A percentile compares a stretch with the other conserved stretches of the same genome.
Conservation (phyloP, 2,113 vertebrate species). For the Tragelaphus strepsiceros region DNA sequence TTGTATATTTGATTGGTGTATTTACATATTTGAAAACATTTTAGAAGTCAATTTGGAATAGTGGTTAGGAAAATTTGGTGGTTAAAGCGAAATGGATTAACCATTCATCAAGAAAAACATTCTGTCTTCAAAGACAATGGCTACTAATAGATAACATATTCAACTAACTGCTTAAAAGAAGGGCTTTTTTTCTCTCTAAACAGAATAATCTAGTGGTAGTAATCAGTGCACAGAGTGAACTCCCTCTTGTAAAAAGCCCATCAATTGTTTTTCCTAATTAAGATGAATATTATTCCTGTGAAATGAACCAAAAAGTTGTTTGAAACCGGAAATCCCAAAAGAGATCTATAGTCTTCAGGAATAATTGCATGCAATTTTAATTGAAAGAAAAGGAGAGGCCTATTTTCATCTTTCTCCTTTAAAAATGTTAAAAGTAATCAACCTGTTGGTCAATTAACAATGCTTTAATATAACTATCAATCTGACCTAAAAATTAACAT, state of each 20-base stretch:
- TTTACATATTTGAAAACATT: conserved; percentile 73
- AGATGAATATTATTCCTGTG: conserved; percentile 86
- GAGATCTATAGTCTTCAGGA: conserved; percentile 88
- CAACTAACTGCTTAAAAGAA: conserved; percentile 78
- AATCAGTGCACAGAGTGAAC: conserved; percentile 80
- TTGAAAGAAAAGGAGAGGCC: conserved; percentile 82
- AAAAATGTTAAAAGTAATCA: conserved; percentile 78
- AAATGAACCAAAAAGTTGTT: conserved; percentile 86
- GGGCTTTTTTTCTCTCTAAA: conserved; percentile 81
- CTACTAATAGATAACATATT: conserved; percentile 70
- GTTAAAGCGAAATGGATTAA: conserved; percentile 70
- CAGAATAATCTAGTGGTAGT: conserved; percentile 80
- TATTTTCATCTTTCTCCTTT: conserved; percentile 79
- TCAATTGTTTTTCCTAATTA: conserved; percentile 93
- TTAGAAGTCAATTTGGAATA: conserved; percentile 66
- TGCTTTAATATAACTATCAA: conserved; percentile 41
- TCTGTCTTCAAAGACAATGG: conserved; percentile 71
- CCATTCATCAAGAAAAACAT: conserved; percentile 64
- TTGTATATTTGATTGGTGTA: background rate
- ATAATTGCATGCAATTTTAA: conserved; percentile 91
- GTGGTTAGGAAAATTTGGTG: conserved; percentile 72
- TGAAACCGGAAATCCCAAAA: conserved; percentile 86
- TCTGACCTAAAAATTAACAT: conserved; percentile 42
- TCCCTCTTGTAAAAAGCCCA: conserved; percentile 81
- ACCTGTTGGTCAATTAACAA: conserved; percentile 32